Conservation (phyloP, 2,797 vertebrate species). For the Spinus olivaceus region DNA sequence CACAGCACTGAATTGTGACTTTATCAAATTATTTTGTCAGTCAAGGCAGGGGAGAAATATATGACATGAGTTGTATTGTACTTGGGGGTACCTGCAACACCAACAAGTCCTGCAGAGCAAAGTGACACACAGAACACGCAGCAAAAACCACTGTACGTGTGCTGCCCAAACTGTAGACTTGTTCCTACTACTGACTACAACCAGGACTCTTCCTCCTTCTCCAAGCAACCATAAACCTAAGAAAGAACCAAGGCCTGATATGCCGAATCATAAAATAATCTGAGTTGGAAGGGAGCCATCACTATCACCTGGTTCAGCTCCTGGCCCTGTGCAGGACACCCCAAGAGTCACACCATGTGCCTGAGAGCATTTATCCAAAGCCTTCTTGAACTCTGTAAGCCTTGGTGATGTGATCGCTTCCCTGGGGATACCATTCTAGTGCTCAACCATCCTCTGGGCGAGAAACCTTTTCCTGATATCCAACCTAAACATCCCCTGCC, state of each 20-base stretch:
- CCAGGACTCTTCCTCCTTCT: not conserved
- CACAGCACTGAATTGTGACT: not conserved
- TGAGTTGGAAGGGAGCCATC: not conserved
- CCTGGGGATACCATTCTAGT: not conserved
- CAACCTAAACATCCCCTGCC: not conserved
- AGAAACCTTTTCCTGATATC: not conserved
- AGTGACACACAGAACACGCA: not conserved
- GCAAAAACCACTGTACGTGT: not conserved
- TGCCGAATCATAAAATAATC: not conserved
- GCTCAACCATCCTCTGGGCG: not conserved
- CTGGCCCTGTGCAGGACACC: not conserved
- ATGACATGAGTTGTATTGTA: accelerated
- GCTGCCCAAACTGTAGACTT: not conserved
- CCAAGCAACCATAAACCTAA: not conserved
- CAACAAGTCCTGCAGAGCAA: not conserved
- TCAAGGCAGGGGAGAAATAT: not conserved
- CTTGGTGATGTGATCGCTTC: not conserved
- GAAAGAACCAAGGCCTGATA: not conserved
- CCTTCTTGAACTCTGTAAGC: not conserved
- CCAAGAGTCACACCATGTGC: not conserved
- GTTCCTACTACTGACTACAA: not conserved
- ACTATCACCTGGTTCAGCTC: not conserved
- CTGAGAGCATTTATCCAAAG: not conserved
- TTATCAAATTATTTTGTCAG: not conserved
- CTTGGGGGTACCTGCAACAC: not conserved